Evolutionary conservation across 2,888 invertebrate genomes (phyloP).

Genomic region (Spicauda simplicius): DNA sequence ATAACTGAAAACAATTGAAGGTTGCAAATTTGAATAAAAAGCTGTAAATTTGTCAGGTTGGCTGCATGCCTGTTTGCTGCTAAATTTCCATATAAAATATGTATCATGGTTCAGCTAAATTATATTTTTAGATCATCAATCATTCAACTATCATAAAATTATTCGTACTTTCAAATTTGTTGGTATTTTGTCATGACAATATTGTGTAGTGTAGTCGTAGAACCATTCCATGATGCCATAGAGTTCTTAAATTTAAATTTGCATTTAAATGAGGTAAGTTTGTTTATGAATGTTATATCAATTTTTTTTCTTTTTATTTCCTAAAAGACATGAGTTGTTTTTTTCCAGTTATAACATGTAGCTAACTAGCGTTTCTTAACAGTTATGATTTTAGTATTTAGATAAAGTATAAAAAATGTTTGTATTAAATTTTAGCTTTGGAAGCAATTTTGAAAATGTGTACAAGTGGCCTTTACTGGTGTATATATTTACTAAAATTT

Average conservation of each 20-base stretch:
- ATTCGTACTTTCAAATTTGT: not conserved
- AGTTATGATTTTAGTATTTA: constrained; percentile 2
- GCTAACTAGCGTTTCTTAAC: constrained; percentile 3
- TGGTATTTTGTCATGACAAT: constrained; percentile 36
- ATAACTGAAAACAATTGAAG: no score
- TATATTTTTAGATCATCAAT: not conserved
- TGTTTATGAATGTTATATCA: constrained; percentile 11
- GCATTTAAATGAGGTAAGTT: constrained; percentile 25
- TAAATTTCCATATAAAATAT: not conserved
- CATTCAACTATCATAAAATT: not conserved
- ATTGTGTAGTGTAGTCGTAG: constrained; percentile 27
- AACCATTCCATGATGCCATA: constrained; percentile 33
- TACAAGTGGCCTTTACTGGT: constrained; percentile 40
- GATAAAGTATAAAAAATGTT: constrained; percentile 11
- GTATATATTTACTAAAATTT: constrained; percentile 36
- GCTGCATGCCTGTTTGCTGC: not conserved
- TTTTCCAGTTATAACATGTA: constrained; percentile 5
- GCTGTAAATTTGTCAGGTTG: not conserved
- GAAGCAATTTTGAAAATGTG: constrained; percentile 34
- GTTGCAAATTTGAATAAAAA: not conserved
- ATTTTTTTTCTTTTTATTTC: constrained; percentile 5
- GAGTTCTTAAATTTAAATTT: constrained; percentile 21
- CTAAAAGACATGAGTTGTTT: constrained; percentile 37
- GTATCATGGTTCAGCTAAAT: not conserved
- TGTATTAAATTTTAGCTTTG: constrained; percentile 28